These are phyloP conservation scores for Melieria picta DNA, from an alignment of 2,888 invertebrate species.

Conservation along the genomic window DNA sequence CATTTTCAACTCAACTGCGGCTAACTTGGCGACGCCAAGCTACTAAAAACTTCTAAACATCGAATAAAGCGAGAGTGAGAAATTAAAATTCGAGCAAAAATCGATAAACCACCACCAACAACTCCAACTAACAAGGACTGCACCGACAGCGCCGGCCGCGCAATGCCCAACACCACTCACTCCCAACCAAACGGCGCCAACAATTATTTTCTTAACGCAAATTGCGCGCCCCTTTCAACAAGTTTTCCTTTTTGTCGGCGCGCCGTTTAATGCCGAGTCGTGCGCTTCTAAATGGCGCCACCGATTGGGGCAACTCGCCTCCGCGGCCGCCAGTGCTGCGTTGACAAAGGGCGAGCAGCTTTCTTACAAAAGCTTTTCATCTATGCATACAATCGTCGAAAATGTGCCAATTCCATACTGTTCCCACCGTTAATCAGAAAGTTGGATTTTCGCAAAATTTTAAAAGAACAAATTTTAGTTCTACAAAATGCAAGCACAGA, in stretches of 20 bases:
- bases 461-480: too few relatives aligned
- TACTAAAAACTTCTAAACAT: background rate
- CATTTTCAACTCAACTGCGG: too few relatives aligned
- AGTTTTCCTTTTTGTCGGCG: slow-evolving; percentile 3
- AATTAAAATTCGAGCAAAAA: background rate
- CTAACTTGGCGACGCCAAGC: too few relatives aligned
- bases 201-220: background rate
- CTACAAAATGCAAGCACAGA: too few relatives aligned
- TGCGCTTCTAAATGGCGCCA: too few relatives aligned
- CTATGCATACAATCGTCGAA: slow-evolving; percentile 14
- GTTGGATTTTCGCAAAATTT: too few relatives aligned
- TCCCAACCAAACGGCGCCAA: slow-evolving; percentile 1
- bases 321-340: background rate
- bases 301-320: background rate
- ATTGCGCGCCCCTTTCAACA: slow-evolving; percentile 32
- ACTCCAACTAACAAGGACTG: background rate
- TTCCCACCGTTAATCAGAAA: slow-evolving; percentile 24
- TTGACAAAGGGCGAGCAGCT: background rate
- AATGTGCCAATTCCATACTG: slow-evolving; percentile 41
- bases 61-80: background rate
- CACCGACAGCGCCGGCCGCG: background rate
- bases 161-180: background rate
- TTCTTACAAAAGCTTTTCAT: slow-evolving; percentile 33
- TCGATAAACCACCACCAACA: slow-evolving; percentile 22
- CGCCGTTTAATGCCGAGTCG: too few relatives aligned